Conservation (phyloP, 2,797 vertebrate genomes). For the Platalea minor region DNA sequence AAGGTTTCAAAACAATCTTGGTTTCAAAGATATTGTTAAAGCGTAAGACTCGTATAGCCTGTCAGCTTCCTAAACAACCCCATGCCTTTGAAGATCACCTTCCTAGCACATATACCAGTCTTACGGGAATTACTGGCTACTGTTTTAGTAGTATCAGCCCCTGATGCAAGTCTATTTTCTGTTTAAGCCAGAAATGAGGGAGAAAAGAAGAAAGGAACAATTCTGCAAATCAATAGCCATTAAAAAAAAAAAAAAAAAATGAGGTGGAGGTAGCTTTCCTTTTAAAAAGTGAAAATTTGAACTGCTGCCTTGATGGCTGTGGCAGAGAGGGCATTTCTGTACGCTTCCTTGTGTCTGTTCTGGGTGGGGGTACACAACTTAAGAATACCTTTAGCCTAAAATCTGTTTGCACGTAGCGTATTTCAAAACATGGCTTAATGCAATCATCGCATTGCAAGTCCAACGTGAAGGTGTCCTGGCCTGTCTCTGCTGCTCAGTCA, state of each 20-base stretch:
- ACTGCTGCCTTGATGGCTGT: neutral
- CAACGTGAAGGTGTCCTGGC: rapidly evolving
- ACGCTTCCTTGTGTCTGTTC: neutral
- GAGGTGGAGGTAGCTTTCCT: neutral
- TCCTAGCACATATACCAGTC: neutral
- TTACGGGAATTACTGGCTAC: neutral
- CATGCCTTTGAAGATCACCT: neutral
- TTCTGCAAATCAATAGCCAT: neutral
- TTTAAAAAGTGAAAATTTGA: neutral
- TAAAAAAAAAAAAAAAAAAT: neutral
- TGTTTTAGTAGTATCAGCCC: neutral
- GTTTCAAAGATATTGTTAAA: neutral
- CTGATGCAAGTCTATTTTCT: neutral
- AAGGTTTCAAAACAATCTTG: neutral
- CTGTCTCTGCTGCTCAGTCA: neutral
- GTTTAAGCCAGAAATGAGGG: neutral
- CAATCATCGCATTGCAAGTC: rapidly evolving
- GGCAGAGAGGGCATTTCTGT: neutral
- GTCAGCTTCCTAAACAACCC: neutral
- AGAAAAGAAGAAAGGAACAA: neutral
- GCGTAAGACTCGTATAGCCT: neutral
- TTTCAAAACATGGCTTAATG: neutral
- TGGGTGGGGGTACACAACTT: neutral
- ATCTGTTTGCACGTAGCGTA: rapidly evolving
- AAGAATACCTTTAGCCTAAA: neutral